Conservation (phyloP, 2,888 invertebrate species). For the Dinocampus coccinellae region DNA sequence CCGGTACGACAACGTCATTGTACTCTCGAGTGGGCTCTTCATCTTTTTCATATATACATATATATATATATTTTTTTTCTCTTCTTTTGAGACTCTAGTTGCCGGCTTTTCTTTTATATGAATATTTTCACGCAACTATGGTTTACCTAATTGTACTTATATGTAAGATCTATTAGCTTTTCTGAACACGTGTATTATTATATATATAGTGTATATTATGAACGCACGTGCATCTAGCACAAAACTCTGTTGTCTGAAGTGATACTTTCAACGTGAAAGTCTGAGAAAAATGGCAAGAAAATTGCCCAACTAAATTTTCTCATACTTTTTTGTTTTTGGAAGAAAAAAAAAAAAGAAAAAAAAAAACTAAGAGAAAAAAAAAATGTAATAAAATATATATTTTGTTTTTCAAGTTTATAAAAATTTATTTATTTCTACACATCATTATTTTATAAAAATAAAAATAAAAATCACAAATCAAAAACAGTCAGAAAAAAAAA, state of each 20-base stretch:
- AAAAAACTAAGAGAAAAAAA: too few species aligned
- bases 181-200: too few species aligned
- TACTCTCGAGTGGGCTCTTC: conserved; percentile 16
- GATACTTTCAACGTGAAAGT: neutral
- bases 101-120: neutral
- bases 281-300: neutral
- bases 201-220: neutral
- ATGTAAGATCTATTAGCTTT: neutral
- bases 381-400: too few species aligned
- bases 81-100: neutral
- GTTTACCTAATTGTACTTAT: conserved; percentile 4
- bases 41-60: conserved; percentile 15
- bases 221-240: neutral
- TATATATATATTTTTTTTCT: conserved; percentile 3
- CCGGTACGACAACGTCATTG: conserved; percentile 2
- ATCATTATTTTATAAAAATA: too few species aligned
- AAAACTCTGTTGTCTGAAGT: neutral
- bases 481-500: neutral
- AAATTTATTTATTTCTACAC: too few species aligned
- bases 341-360: too few species aligned
- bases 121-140: neutral
- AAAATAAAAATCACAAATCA: too few species aligned
- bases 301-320: neutral
- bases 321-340: too few species aligned
- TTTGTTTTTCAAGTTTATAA: too few species aligned